Base-by-base conservation (phyloP, 2,888 invertebrate genomes). In the Eledona agricola region DNA sequence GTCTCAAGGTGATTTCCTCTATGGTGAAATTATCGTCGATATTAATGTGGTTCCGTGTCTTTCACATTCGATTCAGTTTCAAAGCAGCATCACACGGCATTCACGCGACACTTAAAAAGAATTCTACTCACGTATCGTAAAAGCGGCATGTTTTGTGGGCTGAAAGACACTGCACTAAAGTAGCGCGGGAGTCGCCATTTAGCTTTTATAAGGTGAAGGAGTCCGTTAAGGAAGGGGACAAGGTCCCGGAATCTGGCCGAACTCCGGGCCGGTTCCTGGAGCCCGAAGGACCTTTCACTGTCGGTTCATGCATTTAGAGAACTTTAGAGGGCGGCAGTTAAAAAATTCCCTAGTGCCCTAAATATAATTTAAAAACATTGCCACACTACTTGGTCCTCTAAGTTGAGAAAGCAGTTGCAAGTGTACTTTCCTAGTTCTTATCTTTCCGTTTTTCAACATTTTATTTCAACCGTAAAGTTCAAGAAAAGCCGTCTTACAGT, bases 191-290 rank as follows among this genome's bases (percentile, higher is more conserved):
- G 72, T 69, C 70, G 60, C 58, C 65, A 64, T 60, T 66, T 65
- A 61, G 67, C 71, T 73, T 76, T 73, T 76, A 76, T 76, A 74
- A 72, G 67, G 65, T 61, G 66, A 59, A 58, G 50, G 63, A 58
- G 61, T 55, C 53, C 60, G 63, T 53, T 47, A 54, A 66, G 67
- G 63, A 70, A 68, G 74, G 75, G 73, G 69, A n/a, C 72, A 73
- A 72, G 80, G 80, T 57, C 79, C 72, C 38, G 74, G 74, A 19
- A 73, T 72, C 50, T 74, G 72, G 47, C 74, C 12, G 66, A 53
- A 57, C 54, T 54, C 52, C 53, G 45, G 50, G 34, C 51, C 59
- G 65, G 66, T 70, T 71, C 69, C 66, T 71, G 68, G 65, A 69
- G 63, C 55, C 62, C 52, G 53, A 15, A 53, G 51, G 56, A 50